phyloP scores from a whole-genome alignment of 2,888 invertebrate species.

The Pandemis cinnamomeana region DNA sequence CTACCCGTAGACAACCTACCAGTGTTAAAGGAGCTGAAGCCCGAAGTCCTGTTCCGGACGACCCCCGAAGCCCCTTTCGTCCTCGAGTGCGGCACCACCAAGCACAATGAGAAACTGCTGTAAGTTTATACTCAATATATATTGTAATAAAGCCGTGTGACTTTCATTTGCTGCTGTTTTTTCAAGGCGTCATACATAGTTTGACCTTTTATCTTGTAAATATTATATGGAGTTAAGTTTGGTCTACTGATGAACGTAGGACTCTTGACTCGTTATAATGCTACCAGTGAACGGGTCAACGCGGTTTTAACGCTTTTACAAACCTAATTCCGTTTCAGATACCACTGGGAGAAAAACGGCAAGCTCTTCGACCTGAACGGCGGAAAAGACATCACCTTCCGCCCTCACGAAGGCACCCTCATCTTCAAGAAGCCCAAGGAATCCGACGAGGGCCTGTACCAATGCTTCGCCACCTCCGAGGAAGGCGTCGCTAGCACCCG shows the following conservation, averaged over 20 bases:
- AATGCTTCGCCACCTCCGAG: conserved; percentile 62
- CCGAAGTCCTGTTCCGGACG: conserved; percentile 60
- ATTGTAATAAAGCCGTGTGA: too few relatives aligned
- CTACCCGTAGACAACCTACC: conserved; percentile 56
- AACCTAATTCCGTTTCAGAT: conserved; percentile 52
- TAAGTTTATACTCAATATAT: conserved; percentile 48
- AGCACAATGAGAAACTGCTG: conserved; percentile 54
- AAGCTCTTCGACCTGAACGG: conserved; percentile 52
- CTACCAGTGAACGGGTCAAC: too few relatives aligned
- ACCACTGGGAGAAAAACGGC: conserved; percentile 67
- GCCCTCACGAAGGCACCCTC: conserved; percentile 60
- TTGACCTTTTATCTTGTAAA: too few relatives aligned
- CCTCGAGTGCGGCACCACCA: conserved; percentile 59
- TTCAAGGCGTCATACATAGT: too few relatives aligned
- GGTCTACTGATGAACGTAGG: too few relatives aligned
- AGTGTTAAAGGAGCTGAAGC: conserved; percentile 56
- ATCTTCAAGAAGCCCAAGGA: conserved; percentile 61
- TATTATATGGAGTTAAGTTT: too few relatives aligned
- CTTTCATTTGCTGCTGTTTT: too few relatives aligned
- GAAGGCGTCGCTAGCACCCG: conserved; percentile 63
- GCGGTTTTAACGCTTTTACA: too few relatives aligned
- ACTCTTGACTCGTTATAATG: too few relatives aligned
- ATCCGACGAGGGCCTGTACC: conserved; percentile 65
- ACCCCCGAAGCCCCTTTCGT: conserved; percentile 47
- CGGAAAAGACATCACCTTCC: conserved; percentile 50